phyloP scores from a whole-genome alignment of 2,113 vertebrate genomes.

The Gadus chalcogrammus region DNA sequence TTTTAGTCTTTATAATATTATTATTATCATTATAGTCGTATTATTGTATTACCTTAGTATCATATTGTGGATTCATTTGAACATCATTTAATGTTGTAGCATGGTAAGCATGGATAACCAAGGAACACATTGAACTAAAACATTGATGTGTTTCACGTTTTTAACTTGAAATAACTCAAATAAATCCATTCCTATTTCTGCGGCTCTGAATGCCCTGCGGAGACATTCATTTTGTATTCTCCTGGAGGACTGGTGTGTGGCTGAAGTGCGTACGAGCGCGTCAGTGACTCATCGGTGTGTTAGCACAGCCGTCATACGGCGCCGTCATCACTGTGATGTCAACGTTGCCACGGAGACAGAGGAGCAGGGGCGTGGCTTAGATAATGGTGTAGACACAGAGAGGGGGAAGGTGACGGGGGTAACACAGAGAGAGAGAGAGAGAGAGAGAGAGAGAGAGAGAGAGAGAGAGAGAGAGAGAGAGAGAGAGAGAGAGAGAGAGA shows the following conservation, averaged over 20 bases:
- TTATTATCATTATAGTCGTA: not conserved
- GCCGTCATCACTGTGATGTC: constrained; percentile 75
- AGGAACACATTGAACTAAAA: too few relatives aligned
- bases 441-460: not conserved
- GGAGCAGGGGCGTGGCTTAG: constrained; percentile 55
- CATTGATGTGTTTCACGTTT: too few relatives aligned
- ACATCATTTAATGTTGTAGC: too few relatives aligned
- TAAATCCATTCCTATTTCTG: constrained; percentile 10
- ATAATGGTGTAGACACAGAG: constrained; percentile 40
- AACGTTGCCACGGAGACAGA: constrained; percentile 74
- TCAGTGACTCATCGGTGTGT: constrained; percentile 75
- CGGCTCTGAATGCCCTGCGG: not conserved
- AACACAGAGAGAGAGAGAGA: constrained; percentile 2
- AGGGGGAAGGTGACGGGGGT: constrained; percentile 50
- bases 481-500: not conserved
- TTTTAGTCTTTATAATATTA: too few relatives aligned
- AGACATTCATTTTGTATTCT: constrained; percentile 39
- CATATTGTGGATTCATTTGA: too few relatives aligned
- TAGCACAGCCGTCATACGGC: constrained; percentile 63
- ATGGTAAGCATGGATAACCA: too few relatives aligned
- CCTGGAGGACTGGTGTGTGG: constrained; percentile 36
- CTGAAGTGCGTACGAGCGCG: constrained; percentile 63
- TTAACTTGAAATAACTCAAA: not conserved
- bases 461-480: not conserved
- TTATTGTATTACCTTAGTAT: too few relatives aligned